A percentile compares a stretch with the other conserved stretches of the same genome.
Conservation (phyloP, 2,797 vertebrate genomes). For the Hoplostethus mediterraneus region DNA sequence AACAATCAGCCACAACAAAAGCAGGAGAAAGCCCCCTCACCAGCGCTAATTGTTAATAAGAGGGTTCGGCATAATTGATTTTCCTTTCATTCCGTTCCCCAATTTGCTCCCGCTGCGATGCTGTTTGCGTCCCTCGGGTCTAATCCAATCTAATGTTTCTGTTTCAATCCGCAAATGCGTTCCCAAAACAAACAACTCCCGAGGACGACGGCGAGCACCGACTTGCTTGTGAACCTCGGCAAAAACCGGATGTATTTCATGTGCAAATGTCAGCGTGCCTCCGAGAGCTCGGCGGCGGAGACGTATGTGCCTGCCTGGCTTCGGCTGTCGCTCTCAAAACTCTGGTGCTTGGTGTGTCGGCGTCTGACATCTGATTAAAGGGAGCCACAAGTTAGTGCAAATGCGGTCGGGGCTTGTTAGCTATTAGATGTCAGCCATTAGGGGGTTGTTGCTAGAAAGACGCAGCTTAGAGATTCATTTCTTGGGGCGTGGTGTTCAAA, state of each 20-base stretch:
- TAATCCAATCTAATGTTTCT: constrained; percentile 68
- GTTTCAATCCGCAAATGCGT: constrained; percentile 67
- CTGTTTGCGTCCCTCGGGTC: constrained; percentile 67
- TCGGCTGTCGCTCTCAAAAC: constrained; percentile 8
- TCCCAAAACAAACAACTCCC: constrained; percentile 52
- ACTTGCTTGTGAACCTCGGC: constrained; percentile 30
- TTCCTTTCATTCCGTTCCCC: constrained; percentile 72
- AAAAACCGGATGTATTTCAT: constrained; percentile 56
- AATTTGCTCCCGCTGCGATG: constrained; percentile 69
- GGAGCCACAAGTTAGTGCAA: constrained; percentile 38
- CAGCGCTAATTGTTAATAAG: constrained; percentile 77
- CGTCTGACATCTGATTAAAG: constrained; percentile 11
- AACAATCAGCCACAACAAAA: constrained; percentile 76
- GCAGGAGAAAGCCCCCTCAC: constrained; percentile 63
- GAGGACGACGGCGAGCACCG: constrained; percentile 21
- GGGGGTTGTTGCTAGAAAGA: constrained; percentile 16
- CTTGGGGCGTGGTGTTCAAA: constrained; percentile 20
- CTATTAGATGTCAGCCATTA: constrained; percentile 32
- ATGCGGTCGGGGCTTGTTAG: constrained; percentile 37
- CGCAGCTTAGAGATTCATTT: neutral
- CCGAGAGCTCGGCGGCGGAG: too few species aligned
- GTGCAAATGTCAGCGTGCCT: constrained; percentile 66
- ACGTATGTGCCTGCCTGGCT: constrained; percentile 6
- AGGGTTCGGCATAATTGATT: constrained; percentile 78
- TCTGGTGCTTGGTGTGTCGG: neutral